A percentile compares a stretch with the other conserved stretches of the same genome.
phyloP scores from a whole-genome alignment of 2,888 invertebrate genomes.

The Ophonus ardosiacus region DNA sequence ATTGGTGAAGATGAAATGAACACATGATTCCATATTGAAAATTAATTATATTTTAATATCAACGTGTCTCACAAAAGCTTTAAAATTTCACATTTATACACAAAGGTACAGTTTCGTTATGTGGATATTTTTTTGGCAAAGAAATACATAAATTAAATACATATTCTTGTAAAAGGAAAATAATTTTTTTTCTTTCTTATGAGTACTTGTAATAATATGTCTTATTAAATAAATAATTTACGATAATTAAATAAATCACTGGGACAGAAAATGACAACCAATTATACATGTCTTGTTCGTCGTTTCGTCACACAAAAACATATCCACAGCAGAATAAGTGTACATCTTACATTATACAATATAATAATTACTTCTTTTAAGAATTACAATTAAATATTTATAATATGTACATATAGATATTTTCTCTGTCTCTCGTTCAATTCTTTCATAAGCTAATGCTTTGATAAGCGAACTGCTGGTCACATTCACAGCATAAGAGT shows the following conservation, averaged over 20 bases:
- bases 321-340: slow-evolving; percentile 52
- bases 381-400: slow-evolving; percentile 65
- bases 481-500: slow-evolving; percentile 48
- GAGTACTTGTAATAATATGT: not conserved
- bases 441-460: slow-evolving; percentile 52
- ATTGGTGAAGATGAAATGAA: slow-evolving; percentile 19
- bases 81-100: slow-evolving; percentile 64
- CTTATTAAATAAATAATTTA: slow-evolving; percentile 55
- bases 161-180: slow-evolving; percentile 3
- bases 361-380: slow-evolving; percentile 62
- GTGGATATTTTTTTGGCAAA: slow-evolving; percentile 72
- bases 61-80: slow-evolving; percentile 76
- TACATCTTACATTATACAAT: slow-evolving; percentile 63
- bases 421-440: slow-evolving; percentile 49
- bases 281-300: slow-evolving; percentile 4
- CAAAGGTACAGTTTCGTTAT: slow-evolving; percentile 58
- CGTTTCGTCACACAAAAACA: slow-evolving; percentile 47
- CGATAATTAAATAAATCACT: slow-evolving; percentile 30
- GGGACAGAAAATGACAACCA: slow-evolving; percentile 15
- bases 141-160: slow-evolving; percentile 70
- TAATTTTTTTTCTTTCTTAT: not conserved
- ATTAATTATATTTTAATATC: slow-evolving; percentile 73
- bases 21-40: slow-evolving; percentile 72
- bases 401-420: slow-evolving; percentile 65
- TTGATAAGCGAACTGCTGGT: slow-evolving; percentile 50